Conservation (phyloP, 2,888 invertebrate species). For the Halocaridina rubra region DNA sequence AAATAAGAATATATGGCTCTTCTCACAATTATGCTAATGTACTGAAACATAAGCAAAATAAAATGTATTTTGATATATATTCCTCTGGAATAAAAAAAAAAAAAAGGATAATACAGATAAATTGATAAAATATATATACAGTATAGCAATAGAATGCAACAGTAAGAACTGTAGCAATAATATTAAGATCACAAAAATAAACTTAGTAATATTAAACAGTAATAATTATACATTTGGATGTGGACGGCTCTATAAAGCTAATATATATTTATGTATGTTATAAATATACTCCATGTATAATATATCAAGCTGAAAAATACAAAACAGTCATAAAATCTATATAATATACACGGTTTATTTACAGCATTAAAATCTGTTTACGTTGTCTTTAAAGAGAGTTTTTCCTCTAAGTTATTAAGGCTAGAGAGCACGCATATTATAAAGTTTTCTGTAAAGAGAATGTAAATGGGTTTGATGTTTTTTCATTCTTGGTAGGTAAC, state of each 20-base stretch:
- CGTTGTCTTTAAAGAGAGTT: background rate
- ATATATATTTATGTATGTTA: background rate
- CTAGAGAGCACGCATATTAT: background rate
- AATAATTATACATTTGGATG: background rate
- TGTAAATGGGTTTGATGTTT: too few species aligned
- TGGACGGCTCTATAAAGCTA: slow-evolving; percentile 21
- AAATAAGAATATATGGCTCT: too few species aligned
- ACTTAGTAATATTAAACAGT: background rate
- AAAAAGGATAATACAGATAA: background rate
- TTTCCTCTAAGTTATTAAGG: background rate
- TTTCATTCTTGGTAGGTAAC: background rate
- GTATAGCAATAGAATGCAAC: background rate
- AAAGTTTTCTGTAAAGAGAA: too few species aligned
- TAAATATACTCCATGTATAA: background rate
- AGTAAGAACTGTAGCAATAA: background rate
- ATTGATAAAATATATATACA: background rate
- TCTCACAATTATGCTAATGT: too few species aligned
- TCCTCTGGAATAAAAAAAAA: background rate
- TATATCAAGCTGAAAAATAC: slow-evolving; percentile 9
- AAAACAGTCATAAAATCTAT: slow-evolving; percentile 21
- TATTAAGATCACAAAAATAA: background rate
- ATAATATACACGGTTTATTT: background rate
- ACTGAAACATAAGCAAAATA: background rate
- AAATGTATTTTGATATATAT: background rate
- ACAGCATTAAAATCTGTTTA: background rate